Evolutionary conservation across 1,140 invertebrate genomes (phyloP).

Genomic region (Megalonaias nervosa): DNA sequence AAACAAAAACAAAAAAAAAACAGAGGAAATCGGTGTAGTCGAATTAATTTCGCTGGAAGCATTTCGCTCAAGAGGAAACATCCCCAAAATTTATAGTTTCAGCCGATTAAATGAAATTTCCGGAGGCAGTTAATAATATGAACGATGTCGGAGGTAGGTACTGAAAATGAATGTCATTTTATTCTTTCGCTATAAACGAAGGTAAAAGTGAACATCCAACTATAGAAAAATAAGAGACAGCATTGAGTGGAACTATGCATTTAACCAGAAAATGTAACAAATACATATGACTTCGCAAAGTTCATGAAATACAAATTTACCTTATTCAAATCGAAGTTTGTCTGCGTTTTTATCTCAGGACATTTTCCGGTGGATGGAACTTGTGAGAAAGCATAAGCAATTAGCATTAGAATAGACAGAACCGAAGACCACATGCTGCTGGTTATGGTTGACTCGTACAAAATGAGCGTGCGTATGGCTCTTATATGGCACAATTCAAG

Average conservation of each 20-base stretch:
- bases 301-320: constrained; percentile 25
- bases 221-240: background rate
- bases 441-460: no score
- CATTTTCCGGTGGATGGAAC: constrained; percentile 16
- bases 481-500: no score
- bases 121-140: background rate
- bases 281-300: background rate
- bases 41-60: no score
- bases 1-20: no score
- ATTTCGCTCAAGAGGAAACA: no score
- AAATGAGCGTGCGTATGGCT: no score
- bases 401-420: no score
- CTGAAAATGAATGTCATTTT: background rate
- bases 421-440: no score
- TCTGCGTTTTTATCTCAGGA: constrained; percentile 22
- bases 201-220: background rate
- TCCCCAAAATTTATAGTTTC: no score
- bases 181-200: background rate
- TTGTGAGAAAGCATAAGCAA: no score
- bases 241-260: background rate
- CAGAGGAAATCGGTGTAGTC: no score
- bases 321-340: constrained; percentile 30
- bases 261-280: background rate
- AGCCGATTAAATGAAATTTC: no score
- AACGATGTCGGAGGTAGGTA: background rate